Conservation (phyloP, 2,113 vertebrate genomes). For the Perccottus glenii region DNA sequence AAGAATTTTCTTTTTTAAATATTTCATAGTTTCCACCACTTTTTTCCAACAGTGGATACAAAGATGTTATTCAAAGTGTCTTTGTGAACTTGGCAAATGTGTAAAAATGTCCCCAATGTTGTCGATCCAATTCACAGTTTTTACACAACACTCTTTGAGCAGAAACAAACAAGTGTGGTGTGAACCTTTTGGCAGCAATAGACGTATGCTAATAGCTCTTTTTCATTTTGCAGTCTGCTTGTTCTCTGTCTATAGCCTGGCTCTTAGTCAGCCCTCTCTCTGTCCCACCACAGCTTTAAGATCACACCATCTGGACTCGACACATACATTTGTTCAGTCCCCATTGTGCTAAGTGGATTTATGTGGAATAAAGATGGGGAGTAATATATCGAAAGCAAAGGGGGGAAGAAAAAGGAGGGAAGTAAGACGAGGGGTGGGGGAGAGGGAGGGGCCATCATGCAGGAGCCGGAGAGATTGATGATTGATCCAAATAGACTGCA, state of each 20-base stretch:
- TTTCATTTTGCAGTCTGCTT: background rate
- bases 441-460: conserved; percentile 15
- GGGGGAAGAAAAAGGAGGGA: conserved; percentile 8
- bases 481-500: conserved; percentile 59
- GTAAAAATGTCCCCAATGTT: background rate
- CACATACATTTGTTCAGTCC: conserved; percentile 60
- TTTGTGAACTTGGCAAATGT: background rate
- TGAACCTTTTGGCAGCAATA: background rate
- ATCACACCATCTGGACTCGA: conserved; percentile 56
- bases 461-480: conserved; percentile 56
- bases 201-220: background rate
- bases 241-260: background rate
- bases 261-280: no score
- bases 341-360: conserved; percentile 58
- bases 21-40: background rate
- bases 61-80: background rate
- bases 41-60: background rate
- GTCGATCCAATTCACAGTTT: conserved; percentile 1
- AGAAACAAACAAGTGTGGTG: background rate
- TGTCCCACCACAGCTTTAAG: conserved; percentile 21
- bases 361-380: conserved; percentile 56
- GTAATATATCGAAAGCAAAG: conserved; percentile 49
- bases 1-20: no score
- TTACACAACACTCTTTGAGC: background rate
- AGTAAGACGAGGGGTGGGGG: conserved; percentile 18